Conservation (phyloP, 2,113 vertebrate species). For the Grammomys dolichurus region DNA sequence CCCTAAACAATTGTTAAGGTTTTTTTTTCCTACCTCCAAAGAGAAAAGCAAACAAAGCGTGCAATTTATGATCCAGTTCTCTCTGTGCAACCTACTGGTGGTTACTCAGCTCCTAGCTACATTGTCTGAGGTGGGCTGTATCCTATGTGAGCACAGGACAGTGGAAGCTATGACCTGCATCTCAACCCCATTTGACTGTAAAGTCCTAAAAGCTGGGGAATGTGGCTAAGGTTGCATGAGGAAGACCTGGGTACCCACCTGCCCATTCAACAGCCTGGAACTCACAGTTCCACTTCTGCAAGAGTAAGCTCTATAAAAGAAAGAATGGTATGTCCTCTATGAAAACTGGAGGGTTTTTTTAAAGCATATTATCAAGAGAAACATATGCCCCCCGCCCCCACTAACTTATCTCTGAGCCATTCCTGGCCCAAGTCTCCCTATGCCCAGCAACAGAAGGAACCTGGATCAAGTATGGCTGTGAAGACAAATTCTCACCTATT, state of each 20-base stretch:
- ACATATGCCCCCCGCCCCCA: background rate
- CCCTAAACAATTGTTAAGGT: slow-evolving; percentile 78
- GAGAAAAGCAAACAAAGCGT: slow-evolving; percentile 66
- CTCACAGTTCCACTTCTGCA: background rate
- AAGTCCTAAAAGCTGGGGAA: slow-evolving; percentile 22
- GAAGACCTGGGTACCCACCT: background rate
- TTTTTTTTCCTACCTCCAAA: slow-evolving; percentile 64
- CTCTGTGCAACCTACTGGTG: background rate
- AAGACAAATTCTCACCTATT: background rate
- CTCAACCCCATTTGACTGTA: background rate
- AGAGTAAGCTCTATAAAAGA: slow-evolving; percentile 31
- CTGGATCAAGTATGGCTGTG: background rate
- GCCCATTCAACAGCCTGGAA: too few species aligned
- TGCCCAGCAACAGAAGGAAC: background rate
- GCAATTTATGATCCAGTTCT: background rate
- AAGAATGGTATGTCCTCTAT: background rate
- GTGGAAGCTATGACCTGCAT: background rate
- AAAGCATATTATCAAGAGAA: background rate
- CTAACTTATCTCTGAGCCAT: background rate
- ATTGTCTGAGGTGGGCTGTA: background rate
- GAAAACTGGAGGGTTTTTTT: background rate
- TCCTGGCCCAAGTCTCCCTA: background rate
- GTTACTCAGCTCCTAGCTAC: slow-evolving; percentile 42
- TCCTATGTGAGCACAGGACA: background rate
- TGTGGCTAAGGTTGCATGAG: background rate